These are phyloP conservation scores for Phodopus roborovskii DNA, from an alignment of 2,113 vertebrate species.

Conservation along the genomic window DNA sequence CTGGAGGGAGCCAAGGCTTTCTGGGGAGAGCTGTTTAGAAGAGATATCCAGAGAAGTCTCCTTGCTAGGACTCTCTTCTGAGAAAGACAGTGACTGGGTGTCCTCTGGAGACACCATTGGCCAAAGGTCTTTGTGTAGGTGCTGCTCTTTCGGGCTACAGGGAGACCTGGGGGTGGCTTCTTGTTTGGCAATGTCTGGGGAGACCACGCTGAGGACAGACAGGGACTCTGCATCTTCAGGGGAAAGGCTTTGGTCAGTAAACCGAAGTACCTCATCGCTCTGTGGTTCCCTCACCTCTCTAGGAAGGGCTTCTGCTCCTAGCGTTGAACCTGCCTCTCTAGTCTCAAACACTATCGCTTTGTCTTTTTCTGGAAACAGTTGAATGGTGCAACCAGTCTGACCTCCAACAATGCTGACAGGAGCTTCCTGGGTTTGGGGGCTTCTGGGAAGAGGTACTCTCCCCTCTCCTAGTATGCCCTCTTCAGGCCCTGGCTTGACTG, in stretches of 20 bases:
- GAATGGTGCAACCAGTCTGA: conserved; percentile 25
- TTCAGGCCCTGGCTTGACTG: background rate
- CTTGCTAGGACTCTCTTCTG: conserved; percentile 83
- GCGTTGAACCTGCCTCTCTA: conserved; percentile 49
- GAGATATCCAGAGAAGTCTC: conserved; percentile 83
- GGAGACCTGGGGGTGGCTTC: conserved; percentile 68
- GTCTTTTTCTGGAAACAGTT: conserved; percentile 74
- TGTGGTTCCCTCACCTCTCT: conserved; percentile 60
- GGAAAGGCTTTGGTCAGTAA: conserved; percentile 75
- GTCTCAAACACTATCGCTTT: conserved; percentile 73
- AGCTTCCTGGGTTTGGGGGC: conserved; percentile 56
- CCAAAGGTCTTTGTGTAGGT: conserved; percentile 70
- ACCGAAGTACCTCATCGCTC: conserved; percentile 69
- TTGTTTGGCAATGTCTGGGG: conserved; percentile 75
- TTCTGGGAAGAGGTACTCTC: background rate
- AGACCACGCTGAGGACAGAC: conserved; percentile 79
- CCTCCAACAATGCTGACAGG: conserved; percentile 2
- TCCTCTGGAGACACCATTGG: conserved; percentile 83
- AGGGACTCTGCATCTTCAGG: conserved; percentile 84
- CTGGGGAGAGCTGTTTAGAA: conserved; percentile 82
- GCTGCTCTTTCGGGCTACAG: conserved; percentile 51
- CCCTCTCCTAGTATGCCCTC: background rate
- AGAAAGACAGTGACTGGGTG: conserved; percentile 81
- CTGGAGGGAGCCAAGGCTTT: conserved; percentile 78
- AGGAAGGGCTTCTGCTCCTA: conserved; percentile 59